phyloP scores from a whole-genome alignment of 2,113 vertebrate genomes.

The Gavia stellata region DNA sequence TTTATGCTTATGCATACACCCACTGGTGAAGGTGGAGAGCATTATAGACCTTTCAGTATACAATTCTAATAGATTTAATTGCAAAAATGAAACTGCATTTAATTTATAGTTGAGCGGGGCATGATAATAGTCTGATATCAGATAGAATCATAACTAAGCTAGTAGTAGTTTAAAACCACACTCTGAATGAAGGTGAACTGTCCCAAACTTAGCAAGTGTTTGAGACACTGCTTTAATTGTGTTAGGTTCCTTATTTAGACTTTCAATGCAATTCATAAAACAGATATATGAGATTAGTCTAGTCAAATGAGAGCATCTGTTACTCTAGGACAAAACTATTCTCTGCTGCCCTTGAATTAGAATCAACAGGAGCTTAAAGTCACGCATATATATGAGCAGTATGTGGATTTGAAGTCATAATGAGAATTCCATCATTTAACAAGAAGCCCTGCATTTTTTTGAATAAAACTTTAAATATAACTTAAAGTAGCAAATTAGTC shows the following conservation, averaged over 20 bases:
- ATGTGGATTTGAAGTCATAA: background rate
- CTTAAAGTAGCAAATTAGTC: background rate
- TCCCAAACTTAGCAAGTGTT: background rate
- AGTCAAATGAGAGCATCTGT: background rate
- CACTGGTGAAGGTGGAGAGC: background rate
- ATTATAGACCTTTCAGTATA: background rate
- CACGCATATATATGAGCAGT: background rate
- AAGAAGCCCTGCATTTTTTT: background rate
- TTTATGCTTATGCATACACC: no score
- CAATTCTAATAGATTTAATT: background rate
- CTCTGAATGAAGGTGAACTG: background rate
- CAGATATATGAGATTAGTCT: background rate
- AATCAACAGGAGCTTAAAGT: background rate
- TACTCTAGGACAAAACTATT: background rate
- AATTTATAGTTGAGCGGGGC: background rate
- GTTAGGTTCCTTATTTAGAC: background rate
- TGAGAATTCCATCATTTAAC: background rate
- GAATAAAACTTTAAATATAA: background rate
- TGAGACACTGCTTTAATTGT: background rate
- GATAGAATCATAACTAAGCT: background rate
- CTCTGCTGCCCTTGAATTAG: background rate
- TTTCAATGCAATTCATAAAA: background rate
- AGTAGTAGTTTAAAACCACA: background rate
- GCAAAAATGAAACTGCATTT: background rate
- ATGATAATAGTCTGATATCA: background rate